These are phyloP conservation scores for Tenthredo amoena DNA, from an alignment of 2,888 invertebrate species.

Conservation along the genomic window DNA sequence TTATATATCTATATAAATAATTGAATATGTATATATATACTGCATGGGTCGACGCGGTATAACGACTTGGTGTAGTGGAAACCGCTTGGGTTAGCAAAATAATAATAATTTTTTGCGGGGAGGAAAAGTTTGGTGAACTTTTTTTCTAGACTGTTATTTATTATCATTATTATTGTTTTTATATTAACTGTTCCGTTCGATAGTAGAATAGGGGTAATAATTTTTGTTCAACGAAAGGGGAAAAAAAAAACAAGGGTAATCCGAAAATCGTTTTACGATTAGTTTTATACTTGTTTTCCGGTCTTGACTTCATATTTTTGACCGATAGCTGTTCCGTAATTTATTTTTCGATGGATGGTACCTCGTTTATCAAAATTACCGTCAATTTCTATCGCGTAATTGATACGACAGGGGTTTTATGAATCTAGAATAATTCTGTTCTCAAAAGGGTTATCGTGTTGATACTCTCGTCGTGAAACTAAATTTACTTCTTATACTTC, in stretches of 20 bases:
- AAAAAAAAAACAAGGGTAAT: neutral
- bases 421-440: neutral
- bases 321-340: conserved; percentile 1
- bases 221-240: neutral
- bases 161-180: neutral
- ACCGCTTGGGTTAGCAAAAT: neutral
- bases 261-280: neutral
- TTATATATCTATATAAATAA: neutral
- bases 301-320: neutral
- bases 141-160: neutral
- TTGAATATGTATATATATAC: neutral
- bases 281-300: neutral
- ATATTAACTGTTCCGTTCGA: neutral
- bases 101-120: neutral
- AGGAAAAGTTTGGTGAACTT: neutral
- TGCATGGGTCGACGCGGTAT: neutral
- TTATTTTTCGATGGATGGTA: neutral
- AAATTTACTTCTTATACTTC: neutral
- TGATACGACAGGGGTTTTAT: neutral
- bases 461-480: neutral
- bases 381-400: neutral
- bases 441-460: neutral
- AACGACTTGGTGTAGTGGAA: neutral
- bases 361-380: conserved; percentile 13
- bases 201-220: neutral